Conservation (phyloP, 2,888 invertebrate genomes). For the Quadroppia sp. region DNA sequence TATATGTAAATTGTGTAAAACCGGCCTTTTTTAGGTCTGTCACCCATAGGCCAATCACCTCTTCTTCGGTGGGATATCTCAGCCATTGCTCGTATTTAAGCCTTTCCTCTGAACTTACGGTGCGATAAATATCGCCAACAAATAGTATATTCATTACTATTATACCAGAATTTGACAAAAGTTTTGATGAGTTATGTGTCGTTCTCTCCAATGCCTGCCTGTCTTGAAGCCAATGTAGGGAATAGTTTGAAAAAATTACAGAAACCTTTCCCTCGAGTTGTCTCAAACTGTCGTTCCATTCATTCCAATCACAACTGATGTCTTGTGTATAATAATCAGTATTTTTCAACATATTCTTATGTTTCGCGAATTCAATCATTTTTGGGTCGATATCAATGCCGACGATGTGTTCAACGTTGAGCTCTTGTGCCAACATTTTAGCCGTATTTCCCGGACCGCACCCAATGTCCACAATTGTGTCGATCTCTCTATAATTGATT, state of each 20-base stretch:
- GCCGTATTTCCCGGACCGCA: conserved; percentile 41
- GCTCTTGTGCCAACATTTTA: background rate
- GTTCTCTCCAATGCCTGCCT: background rate
- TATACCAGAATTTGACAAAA: conserved; percentile 22
- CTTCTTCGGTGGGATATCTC: conserved; percentile 13
- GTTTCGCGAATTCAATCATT: conserved; percentile 36
- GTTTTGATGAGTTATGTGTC: conserved; percentile 16
- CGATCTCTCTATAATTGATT: background rate
- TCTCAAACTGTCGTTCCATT: conserved; percentile 30
- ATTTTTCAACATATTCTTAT: background rate
- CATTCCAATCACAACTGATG: background rate
- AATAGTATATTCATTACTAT: conserved; percentile 32
- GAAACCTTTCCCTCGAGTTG: conserved; percentile 29
- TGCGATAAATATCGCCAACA: conserved; percentile 33
- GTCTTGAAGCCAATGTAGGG: conserved; percentile 36
- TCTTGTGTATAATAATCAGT: conserved; percentile 37
- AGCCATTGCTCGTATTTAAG: background rate
- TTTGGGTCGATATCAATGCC: conserved; percentile 38
- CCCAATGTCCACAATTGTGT: conserved; percentile 31
- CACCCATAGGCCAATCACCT: conserved; percentile 17
- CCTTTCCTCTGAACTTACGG: background rate
- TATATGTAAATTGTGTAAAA: conserved; percentile 9
- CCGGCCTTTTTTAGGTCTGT: background rate
- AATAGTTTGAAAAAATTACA: conserved; percentile 40
- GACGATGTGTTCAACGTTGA: conserved; percentile 14